phyloP scores from a whole-genome alignment of 2,113 vertebrate species.

The Melanocharis versteri region DNA sequence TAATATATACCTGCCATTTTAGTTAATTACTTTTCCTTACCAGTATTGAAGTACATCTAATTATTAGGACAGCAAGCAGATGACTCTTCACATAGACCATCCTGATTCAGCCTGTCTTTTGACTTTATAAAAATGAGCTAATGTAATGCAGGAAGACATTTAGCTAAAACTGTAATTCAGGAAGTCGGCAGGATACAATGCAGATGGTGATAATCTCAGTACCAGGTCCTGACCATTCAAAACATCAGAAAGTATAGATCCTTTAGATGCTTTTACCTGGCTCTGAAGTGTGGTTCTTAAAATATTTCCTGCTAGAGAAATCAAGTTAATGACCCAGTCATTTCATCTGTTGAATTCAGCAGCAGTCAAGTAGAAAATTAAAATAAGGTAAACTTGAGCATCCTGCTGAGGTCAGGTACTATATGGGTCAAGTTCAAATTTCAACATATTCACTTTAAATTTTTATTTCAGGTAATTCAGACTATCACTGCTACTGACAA shows the following conservation, averaged over 20 bases:
- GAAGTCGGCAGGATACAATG: background rate
- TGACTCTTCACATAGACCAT: background rate
- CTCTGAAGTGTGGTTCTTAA: background rate
- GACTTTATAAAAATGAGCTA: background rate
- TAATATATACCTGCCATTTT: background rate
- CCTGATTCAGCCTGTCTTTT: background rate
- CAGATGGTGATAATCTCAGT: background rate
- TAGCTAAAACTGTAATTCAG: too few relatives aligned
- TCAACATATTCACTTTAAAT: background rate
- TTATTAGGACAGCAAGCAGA: background rate
- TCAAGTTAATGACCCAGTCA: background rate
- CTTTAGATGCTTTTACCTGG: background rate
- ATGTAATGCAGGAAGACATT: too few relatives aligned
- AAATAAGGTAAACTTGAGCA: background rate
- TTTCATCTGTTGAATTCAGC: background rate
- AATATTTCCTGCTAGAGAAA: background rate
- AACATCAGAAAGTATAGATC: background rate
- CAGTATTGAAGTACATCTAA: background rate
- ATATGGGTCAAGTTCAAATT: background rate
- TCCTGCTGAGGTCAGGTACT: background rate
- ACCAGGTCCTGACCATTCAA: background rate
- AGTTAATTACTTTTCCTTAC: background rate
- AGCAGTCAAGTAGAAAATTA: background rate
- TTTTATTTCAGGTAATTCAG: conserved; percentile 89
- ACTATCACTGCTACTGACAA: conserved; percentile 92